Conservation (phyloP, 2,888 invertebrate species). For the Cantharis rustica region DNA sequence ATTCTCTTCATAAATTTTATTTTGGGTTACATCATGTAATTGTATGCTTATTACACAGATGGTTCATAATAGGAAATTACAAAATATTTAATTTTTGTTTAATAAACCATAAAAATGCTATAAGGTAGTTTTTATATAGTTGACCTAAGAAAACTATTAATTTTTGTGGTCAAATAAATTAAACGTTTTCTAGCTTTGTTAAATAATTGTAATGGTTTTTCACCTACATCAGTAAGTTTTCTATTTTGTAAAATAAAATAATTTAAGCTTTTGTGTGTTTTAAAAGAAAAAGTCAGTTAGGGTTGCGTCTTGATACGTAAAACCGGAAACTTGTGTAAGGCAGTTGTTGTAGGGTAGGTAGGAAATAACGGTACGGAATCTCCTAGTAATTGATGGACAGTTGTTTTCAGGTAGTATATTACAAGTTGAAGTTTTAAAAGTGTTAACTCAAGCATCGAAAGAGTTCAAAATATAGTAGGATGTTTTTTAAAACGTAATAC, state of each 20-base stretch:
- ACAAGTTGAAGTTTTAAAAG: too few relatives aligned
- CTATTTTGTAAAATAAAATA: background rate
- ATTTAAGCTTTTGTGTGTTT: too few relatives aligned
- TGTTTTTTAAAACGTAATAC: too few relatives aligned
- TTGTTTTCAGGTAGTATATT: background rate
- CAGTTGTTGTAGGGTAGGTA: background rate
- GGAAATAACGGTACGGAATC: background rate
- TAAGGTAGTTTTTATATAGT: background rate
- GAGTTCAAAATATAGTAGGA: too few relatives aligned
- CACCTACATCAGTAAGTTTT: background rate
- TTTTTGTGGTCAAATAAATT: background rate
- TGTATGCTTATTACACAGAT: background rate
- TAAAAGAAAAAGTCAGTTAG: too few relatives aligned
- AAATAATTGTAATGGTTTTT: background rate
- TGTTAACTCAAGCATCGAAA: too few relatives aligned
- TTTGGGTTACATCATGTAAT: background rate
- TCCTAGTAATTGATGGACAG: background rate
- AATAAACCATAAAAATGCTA: background rate
- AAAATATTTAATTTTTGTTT: background rate
- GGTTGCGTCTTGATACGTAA: background rate
- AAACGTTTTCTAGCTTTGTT: background rate
- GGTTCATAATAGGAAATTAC: background rate
- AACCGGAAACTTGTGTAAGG: background rate
- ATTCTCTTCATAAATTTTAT: background rate
- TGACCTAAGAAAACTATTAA: background rate